Base-by-base conservation (phyloP, 2,888 invertebrate genomes). In the Cephonodes hylas region DNA sequence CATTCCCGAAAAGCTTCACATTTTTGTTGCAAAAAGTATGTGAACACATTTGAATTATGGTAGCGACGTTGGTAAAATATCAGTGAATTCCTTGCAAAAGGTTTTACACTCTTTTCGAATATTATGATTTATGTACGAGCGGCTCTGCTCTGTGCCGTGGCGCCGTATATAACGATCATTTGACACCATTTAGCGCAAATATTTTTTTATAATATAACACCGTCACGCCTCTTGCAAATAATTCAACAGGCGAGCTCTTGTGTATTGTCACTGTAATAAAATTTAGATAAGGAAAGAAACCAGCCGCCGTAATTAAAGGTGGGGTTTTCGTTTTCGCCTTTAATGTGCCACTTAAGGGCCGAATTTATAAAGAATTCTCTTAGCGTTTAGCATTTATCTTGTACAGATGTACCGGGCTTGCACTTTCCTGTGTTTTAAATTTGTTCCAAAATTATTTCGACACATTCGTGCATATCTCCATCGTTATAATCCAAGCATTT, bases 191-290 rank as follows among this genome's bases (percentile, higher is more conserved):
- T 83, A 81, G 76, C 72, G 68, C 66, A 61, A 74, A 73, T 46
- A 25, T 74, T 69, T 71, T 72, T 73, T 71, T 67, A 70, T 71
- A 73, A 53, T 20, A 72, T 65, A 61, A 63, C 62, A 68, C 66
- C 66, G 69, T 66, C 69, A 63, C 69, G 42, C 45, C 69, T 71
- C 73, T 69, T 70, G 71, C 80, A 81, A 84, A 88, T 88, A 88
- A 88, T 88, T 86, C 85, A 85, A 89, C 82, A 82, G 88, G 75
- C 76, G 76, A 74, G 78, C 79, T 80, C 76, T 85, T 84, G 86
- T 79, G 81, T 86, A 88, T 88, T 89, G 85, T 88, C 88, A 80
- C 83, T 81, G 83, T 86, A 85, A 89, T 89, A 86, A 89, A 86
- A 86, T 83, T 83, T 77, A 74, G 85, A 87, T 88, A 86, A 85